Conservation (phyloP, 2,888 invertebrate genomes). For the Pterostichus madidus region DNA sequence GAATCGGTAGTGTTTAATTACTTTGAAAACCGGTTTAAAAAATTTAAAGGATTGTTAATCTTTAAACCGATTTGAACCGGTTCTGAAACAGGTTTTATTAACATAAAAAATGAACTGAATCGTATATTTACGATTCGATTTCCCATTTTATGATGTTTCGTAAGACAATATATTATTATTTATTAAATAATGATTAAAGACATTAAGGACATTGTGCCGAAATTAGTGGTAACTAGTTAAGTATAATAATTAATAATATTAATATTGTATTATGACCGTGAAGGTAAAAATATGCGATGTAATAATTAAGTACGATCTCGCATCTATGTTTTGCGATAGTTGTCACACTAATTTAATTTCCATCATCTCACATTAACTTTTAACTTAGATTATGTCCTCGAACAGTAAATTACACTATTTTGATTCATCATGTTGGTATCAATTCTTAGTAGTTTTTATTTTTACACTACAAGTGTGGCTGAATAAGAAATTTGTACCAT, state of each 20-base stretch:
- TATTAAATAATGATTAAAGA: too few species aligned
- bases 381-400: constrained; percentile 2
- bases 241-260: background rate
- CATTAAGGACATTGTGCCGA: too few species aligned
- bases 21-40: constrained; percentile 36
- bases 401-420: background rate
- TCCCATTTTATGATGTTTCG: too few species aligned
- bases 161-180: background rate
- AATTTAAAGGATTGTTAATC: constrained; percentile 10
- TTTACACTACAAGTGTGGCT: too few species aligned
- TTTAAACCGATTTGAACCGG: constrained; percentile 35
- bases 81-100: background rate
- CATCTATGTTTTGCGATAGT: constrained; percentile 23
- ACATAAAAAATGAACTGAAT: background rate
- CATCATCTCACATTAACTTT: constrained; percentile 30
- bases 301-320: constrained; percentile 5
- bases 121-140: background rate
- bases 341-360: constrained; percentile 28
- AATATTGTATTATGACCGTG: background rate
- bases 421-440: too few species aligned
- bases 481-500: too few species aligned
- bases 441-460: too few species aligned
- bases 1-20: constrained; percentile 35
- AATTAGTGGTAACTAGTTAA: too few species aligned
- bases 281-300: background rate